Evolutionary conservation across 2,888 invertebrate species (phyloP), one percentile per base, ranked within the genome.

Genomic region (Apodemia hepburni): DNA sequence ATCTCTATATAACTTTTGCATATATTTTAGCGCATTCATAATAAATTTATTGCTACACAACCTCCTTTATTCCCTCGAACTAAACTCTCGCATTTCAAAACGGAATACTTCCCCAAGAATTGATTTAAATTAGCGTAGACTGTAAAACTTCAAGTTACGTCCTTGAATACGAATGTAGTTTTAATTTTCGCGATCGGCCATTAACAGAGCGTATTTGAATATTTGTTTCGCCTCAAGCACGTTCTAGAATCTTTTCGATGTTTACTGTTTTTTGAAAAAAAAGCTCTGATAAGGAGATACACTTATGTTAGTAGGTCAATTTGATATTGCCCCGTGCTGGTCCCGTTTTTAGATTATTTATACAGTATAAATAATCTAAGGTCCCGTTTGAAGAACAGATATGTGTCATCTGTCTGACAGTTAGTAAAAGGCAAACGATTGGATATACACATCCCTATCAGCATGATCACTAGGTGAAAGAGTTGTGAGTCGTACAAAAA

Each of bases 161-260:
- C 75, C 78, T 78, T 81, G 85, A 84, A 85, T 86, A 82, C 82
- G 75, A 84, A 86, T 84, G 79, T 76, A 70, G 75, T 79, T 82
- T 82, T 82, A 84, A 84, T 83, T 84, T 77, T 74, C 74, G 66
- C 64, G 70, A 62, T 62, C 33, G 76, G 78, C 79, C 73, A 75
- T 67, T 61, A 76, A 69, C 65, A 7, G 12, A 18, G 67, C 61
- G 65, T 11, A 9, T 4, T 51, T 51, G n/a, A 12, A 17, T 17
- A 17, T 6, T 49, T 11, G 0, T 18, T 8, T 49, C 18, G 15
- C 0, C n/a, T 42, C 15, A 42, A n/a, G n/a, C 15, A n/a, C 42
- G 1, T 42, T 9, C 42, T 42, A 17, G 47, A 33, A 33, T 33
- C 33, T 33, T 0, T 2, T 15, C 17, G n/a, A 7, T 47, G n/a